phyloP scores from a whole-genome alignment of 1,140 invertebrate genomes.

The Marisa cornuarietis region DNA sequence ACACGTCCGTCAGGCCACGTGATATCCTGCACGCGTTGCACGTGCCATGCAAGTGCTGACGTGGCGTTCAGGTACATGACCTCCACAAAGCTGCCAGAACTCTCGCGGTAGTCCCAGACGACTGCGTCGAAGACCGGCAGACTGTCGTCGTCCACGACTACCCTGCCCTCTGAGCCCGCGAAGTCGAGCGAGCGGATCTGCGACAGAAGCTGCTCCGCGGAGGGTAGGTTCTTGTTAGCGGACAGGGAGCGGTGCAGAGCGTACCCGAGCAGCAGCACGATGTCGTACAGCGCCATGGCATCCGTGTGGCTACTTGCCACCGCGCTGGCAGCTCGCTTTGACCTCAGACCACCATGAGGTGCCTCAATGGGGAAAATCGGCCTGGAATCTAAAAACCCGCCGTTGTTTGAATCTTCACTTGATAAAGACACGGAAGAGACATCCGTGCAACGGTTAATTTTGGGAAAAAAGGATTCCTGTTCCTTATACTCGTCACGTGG shows the following conservation, averaged over 20 bases:
- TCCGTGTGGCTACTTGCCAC: too few species aligned
- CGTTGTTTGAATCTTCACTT: too few species aligned
- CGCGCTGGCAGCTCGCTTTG: background rate
- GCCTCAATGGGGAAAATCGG: background rate
- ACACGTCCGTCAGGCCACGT: background rate
- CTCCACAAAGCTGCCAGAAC: background rate
- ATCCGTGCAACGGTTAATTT: background rate
- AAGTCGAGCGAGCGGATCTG: too few species aligned
- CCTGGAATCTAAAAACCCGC: too few species aligned
- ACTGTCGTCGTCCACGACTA: background rate
- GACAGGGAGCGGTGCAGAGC: too few species aligned
- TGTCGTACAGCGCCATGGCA: too few species aligned
- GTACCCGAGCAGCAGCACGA: too few species aligned
- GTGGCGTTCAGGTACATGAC: conserved; percentile 5
- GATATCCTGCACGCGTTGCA: background rate
- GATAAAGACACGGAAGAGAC: background rate
- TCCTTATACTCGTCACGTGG: too few species aligned
- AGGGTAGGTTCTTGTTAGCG: too few species aligned
- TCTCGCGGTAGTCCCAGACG: conserved; percentile 1
- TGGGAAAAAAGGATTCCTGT: background rate
- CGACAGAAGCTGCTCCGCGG: too few species aligned
- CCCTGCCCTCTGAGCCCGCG: too few species aligned
- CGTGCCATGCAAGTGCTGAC: background rate
- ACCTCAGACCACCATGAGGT: background rate
- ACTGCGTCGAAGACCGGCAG: background rate